These are phyloP conservation scores for Pseudomyrmex pallidus DNA, from an alignment of 1,140 invertebrate genomes.

Conservation along the genomic window DNA sequence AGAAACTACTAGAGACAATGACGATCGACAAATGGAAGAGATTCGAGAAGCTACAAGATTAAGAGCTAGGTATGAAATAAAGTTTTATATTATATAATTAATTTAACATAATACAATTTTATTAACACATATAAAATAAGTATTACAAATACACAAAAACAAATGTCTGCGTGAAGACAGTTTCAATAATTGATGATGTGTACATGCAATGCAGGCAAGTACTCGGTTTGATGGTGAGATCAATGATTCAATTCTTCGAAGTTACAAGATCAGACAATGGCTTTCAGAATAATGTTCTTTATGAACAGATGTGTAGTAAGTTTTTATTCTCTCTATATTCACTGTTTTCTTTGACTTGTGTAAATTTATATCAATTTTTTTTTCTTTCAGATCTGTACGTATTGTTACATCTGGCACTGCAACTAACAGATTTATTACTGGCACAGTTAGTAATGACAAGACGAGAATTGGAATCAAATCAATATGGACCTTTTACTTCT, in stretches of 20 bases:
- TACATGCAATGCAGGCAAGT: constrained; percentile 72
- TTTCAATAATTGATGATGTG: background rate
- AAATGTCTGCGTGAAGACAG: too few species aligned
- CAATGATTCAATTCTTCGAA: constrained; percentile 81
- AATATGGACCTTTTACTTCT: constrained; percentile 59
- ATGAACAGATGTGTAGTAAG: constrained; percentile 78
- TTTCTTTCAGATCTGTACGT: constrained; percentile 76
- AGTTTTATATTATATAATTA: too few species aligned
- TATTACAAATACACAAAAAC: too few species aligned
- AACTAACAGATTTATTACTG: constrained; percentile 81
- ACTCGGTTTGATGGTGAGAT: constrained; percentile 81
- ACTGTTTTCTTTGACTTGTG: background rate
- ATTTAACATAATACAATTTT: too few species aligned
- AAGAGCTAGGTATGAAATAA: constrained; percentile 69
- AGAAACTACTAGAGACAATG: constrained; percentile 53
- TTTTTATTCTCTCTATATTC: background rate
- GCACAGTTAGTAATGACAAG: constrained; percentile 78
- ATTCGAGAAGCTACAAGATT: constrained; percentile 74
- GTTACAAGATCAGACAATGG: constrained; percentile 74
- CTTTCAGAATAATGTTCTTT: constrained; percentile 72
- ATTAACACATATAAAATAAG: background rate
- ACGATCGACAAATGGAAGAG: constrained; percentile 70
- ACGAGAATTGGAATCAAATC: constrained; percentile 68
- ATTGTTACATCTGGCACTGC: constrained; percentile 80
- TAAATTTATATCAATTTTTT: constrained; percentile 9